Evolutionary conservation across 2,888 invertebrate species (phyloP).

Genomic region (Polydrusus tereticollis): DNA sequence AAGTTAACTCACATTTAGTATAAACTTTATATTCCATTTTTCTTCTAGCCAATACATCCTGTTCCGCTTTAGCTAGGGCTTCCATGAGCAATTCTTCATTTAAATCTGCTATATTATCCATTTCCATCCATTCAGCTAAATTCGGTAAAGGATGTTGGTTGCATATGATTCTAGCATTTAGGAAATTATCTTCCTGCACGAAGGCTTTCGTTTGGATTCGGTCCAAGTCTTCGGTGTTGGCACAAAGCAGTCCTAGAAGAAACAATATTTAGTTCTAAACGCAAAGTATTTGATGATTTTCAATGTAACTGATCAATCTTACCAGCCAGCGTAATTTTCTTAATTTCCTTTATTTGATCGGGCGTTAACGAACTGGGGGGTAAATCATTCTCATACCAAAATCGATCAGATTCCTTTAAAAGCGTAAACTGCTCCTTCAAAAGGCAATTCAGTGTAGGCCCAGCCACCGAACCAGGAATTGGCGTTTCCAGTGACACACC

Average conservation of each 20-base stretch:
- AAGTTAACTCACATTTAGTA: slow-evolving; percentile 44
- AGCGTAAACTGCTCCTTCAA: slow-evolving; percentile 86
- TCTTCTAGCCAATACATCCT: slow-evolving; percentile 80
- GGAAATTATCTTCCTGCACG: slow-evolving; percentile 85
- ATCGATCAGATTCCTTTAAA: slow-evolving; percentile 88
- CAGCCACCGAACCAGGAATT: slow-evolving; percentile 81
- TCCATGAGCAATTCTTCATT: slow-evolving; percentile 80
- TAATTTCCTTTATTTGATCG: slow-evolving; percentile 84
- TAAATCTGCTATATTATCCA: slow-evolving; percentile 75
- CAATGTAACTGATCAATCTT: neutral
- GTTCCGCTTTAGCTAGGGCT: slow-evolving; percentile 84
- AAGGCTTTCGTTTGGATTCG: slow-evolving; percentile 88
- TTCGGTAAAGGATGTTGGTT: slow-evolving; percentile 79
- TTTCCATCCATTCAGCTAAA: slow-evolving; percentile 79
- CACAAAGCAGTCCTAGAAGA: slow-evolving; percentile 76
- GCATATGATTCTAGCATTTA: slow-evolving; percentile 83
- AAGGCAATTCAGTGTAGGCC: slow-evolving; percentile 90
- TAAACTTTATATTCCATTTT: slow-evolving; percentile 82
- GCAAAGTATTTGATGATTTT: neutral
- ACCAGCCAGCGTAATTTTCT: slow-evolving; percentile 82
- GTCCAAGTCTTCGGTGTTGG: slow-evolving; percentile 76
- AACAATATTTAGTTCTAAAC: neutral
- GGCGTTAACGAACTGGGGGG: slow-evolving; percentile 86
- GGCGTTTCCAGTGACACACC: slow-evolving; percentile 88
- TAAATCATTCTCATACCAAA: slow-evolving; percentile 96